Percentiles rank a stretch among this genome's conserved stretches.
These are phyloP conservation scores for Haliclystus octoradiatus DNA, from an alignment of 30 jellyfish, hydroid and myxozoan genomes.

Conservation along the genomic window DNA sequence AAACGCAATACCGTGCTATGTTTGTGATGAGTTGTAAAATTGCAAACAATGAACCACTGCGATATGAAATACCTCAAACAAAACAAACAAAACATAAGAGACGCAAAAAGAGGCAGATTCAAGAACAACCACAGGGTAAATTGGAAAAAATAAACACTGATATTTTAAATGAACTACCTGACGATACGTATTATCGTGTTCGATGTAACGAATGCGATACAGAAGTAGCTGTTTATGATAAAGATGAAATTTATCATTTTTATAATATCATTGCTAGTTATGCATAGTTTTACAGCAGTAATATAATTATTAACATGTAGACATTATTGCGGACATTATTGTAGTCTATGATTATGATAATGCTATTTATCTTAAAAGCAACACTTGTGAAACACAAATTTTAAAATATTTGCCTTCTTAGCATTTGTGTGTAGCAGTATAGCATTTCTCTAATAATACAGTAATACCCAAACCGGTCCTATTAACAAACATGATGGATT, in stretches of 20 bases:
- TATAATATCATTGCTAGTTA: conserved; percentile 78
- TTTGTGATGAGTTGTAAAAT: conserved; percentile 80
- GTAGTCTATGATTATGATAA: no score
- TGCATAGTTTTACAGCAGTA: conserved; percentile 20
- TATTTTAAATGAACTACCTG: not conserved
- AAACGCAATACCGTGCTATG: conserved; percentile 93
- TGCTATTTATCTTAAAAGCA: no score
- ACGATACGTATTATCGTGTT: conserved; percentile 62
- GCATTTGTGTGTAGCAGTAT: no score
- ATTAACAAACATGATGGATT: no score
- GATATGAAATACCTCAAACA: conserved; percentile 46
- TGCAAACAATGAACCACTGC: conserved; percentile 39
- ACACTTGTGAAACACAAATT: no score
- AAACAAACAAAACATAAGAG: conserved; percentile 20
- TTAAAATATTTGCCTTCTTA: no score
- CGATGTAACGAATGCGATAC: conserved; percentile 71
- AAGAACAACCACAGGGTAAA: conserved; percentile 1
- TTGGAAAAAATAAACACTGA: not conserved
- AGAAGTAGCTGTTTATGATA: conserved; percentile 78
- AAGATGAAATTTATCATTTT: conserved; percentile 80
- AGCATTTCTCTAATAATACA: no score
- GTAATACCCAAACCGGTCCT: no score
- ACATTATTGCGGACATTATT: no score
- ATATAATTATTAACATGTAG: not conserved
- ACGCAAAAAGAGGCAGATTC: conserved; percentile 17